phyloP scores from a whole-genome alignment of 2,888 invertebrate genomes.

The Aspidapion aeneum region DNA sequence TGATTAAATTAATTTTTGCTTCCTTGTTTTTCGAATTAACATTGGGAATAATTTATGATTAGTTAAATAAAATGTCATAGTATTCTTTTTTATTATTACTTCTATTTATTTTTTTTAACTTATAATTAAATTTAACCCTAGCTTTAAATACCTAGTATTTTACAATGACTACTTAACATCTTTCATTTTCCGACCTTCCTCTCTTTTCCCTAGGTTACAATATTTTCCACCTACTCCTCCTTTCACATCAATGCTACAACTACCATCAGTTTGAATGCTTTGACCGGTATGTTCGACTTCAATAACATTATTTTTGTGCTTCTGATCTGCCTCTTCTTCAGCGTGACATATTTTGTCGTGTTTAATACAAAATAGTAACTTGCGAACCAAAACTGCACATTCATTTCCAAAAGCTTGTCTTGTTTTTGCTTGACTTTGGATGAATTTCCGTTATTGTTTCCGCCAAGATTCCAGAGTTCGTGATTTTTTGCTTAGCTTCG shows the following conservation, averaged over 20 bases:
- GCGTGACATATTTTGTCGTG: slow-evolving; percentile 84
- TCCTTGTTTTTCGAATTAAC: too few species aligned
- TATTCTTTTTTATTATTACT: too few species aligned
- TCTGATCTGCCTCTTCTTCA: slow-evolving; percentile 53
- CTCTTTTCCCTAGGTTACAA: too few species aligned
- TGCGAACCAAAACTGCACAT: slow-evolving; percentile 89
- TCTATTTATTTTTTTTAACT: too few species aligned
- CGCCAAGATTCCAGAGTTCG: slow-evolving; percentile 46
- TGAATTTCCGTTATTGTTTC: slow-evolving; percentile 37
- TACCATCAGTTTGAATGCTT: slow-evolving; percentile 27
- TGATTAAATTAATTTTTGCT: too few species aligned
- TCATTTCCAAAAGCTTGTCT: slow-evolving; percentile 66
- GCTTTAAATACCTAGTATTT: too few species aligned
- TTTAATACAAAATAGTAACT: slow-evolving; percentile 91
- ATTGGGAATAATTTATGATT: too few species aligned
- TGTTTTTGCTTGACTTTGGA: slow-evolving; percentile 44
- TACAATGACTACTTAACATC: too few species aligned
- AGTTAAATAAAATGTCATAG: too few species aligned
- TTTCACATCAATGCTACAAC: slow-evolving; percentile 40
- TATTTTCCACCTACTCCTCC: too few species aligned
- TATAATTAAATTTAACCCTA: too few species aligned
- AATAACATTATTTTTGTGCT: slow-evolving; percentile 43
- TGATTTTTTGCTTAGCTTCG: slow-evolving; percentile 44
- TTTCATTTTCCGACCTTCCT: too few species aligned
- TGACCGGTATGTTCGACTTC: slow-evolving; percentile 33